phyloP scores from a whole-genome alignment of 2,888 invertebrate species.

The Conus canariensis region DNA sequence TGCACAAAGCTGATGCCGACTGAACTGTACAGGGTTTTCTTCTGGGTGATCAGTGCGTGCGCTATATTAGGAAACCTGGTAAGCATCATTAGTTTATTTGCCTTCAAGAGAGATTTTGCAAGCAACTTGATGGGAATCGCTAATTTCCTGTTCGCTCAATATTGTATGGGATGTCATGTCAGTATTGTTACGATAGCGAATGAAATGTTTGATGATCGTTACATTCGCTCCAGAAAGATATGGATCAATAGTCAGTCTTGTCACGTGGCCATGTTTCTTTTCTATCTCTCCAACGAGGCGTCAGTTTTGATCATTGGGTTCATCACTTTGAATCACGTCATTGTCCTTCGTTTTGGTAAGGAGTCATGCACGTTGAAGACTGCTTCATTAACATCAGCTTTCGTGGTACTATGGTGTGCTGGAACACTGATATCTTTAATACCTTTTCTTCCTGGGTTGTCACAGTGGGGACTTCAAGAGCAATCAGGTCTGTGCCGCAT shows the following conservation, averaged over 20 bases:
- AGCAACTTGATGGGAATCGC: background rate
- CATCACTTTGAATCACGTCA: background rate
- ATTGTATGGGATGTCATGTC: background rate
- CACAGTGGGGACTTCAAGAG: background rate
- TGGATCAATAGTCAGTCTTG: background rate
- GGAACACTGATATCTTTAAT: background rate
- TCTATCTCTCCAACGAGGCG: background rate
- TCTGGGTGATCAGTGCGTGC: background rate
- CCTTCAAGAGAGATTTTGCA: background rate
- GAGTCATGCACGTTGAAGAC: background rate
- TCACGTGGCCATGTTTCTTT: background rate
- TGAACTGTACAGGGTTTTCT: background rate
- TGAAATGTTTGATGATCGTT: background rate
- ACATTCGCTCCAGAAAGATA: background rate
- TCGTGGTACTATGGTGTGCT: background rate
- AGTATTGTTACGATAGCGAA: background rate
- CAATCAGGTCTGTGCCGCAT: conserved; percentile 3
- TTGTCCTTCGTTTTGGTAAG: background rate
- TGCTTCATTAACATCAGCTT: background rate
- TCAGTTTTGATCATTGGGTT: background rate
- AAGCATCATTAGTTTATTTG: background rate
- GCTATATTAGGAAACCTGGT: background rate
- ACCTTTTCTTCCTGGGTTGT: background rate
- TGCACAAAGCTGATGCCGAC: background rate
- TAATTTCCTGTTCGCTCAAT: background rate